Percentiles rank a stretch among this genome's conserved stretches.
phyloP scores from a whole-genome alignment of 1,140 invertebrate genomes.

The Drosophila biarmipes region DNA sequence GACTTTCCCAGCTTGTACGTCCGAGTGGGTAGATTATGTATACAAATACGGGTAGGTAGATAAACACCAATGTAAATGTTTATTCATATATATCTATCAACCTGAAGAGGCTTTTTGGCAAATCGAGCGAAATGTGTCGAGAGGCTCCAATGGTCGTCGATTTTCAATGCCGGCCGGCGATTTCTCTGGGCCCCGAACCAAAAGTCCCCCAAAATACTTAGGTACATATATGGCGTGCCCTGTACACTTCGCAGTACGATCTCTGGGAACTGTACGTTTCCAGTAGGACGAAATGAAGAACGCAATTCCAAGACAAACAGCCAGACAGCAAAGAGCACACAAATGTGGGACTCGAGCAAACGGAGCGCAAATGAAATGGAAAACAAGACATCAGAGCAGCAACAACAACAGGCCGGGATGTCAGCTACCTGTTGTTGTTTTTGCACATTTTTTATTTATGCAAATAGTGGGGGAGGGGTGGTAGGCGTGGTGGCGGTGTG shows the following conservation, averaged over 20 bases:
- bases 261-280: neutral
- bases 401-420: neutral
- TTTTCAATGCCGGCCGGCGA: conserved; percentile 30
- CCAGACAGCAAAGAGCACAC: conserved; percentile 2
- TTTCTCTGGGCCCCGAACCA: neutral
- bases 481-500: neutral
- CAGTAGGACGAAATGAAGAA: conserved; percentile 3
- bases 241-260: neutral
- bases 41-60: conserved; percentile 12
- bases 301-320: conserved; percentile 12
- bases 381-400: conserved; percentile 6
- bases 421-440: conserved; percentile 21
- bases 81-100: neutral
- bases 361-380: conserved; percentile 20
- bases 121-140: conserved; percentile 15
- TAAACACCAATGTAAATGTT: conserved; percentile 23
- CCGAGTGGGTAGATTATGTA: conserved; percentile 12
- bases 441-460: neutral
- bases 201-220: neutral
- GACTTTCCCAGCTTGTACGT: conserved; percentile 1
- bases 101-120: conserved; percentile 9
- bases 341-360: conserved; percentile 19
- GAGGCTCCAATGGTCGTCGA: neutral
- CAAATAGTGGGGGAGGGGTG: conserved; percentile 5
- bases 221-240: neutral